A percentile compares a stretch with the other conserved stretches of the same genome.
Evolutionary conservation across 2,888 invertebrate genomes (phyloP).

Genomic region (Cylloceria caligata): DNA sequence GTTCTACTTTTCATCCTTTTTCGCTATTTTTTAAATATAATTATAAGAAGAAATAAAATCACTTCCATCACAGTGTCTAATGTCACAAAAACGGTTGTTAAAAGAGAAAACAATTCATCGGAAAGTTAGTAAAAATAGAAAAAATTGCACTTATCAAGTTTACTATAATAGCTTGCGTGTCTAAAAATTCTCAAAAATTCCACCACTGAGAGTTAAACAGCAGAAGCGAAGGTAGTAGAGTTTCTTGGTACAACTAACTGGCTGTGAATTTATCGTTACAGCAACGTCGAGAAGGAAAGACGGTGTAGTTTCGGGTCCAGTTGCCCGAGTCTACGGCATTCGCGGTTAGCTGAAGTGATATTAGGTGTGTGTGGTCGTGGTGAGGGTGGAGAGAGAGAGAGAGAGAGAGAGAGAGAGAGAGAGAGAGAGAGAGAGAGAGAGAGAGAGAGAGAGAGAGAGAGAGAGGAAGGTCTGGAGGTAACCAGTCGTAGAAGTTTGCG

Average conservation of each 20-base stretch:
- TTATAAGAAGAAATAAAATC: no score
- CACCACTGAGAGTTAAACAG: conserved; percentile 32
- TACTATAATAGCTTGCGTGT: not conserved
- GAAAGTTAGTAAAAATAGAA: not conserved
- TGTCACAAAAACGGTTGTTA: no score
- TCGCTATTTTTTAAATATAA: no score
- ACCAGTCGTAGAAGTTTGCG: conserved; percentile 58
- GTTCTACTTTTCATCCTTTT: no score
- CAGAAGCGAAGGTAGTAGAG: conserved; percentile 59
- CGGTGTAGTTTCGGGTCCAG: conserved; percentile 74
- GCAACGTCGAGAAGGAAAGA: conserved; percentile 73
- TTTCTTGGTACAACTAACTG: conserved; percentile 82
- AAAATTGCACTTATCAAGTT: not conserved
- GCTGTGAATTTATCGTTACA: conserved; percentile 82
- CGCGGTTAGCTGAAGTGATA: conserved; percentile 40
- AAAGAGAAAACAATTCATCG: not conserved
- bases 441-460: not conserved
- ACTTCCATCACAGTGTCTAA: no score
- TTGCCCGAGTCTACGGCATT: conserved; percentile 1
- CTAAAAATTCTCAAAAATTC: conserved; percentile 31
- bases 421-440: conserved; percentile 37
- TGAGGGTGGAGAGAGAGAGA: conserved; percentile 32
- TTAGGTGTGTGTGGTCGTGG: conserved; percentile 48
- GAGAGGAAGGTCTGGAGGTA: conserved; percentile 50
- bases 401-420: not conserved